These are phyloP conservation scores for Tauraco hartlaubi DNA, from an alignment of 2,797 vertebrate genomes.

Conservation along the genomic window DNA sequence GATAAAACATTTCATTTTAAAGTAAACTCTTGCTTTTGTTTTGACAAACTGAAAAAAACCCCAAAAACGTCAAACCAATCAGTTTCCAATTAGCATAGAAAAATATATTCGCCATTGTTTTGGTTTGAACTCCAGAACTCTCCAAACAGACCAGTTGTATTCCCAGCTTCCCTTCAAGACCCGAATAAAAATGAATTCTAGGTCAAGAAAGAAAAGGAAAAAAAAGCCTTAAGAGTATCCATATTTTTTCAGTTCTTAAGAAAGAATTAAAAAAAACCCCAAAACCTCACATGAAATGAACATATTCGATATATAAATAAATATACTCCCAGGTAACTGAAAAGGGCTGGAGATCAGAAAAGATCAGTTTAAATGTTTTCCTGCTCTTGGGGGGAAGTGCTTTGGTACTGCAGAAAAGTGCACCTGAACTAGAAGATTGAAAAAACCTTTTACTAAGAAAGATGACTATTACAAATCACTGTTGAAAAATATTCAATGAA, in stretches of 20 bases:
- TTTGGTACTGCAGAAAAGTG: background rate
- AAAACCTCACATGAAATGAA: background rate
- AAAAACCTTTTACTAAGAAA: background rate
- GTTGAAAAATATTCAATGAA: background rate
- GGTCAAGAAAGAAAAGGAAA: background rate
- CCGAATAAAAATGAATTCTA: background rate
- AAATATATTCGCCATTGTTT: background rate
- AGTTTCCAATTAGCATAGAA: background rate
- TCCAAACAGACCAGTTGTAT: background rate
- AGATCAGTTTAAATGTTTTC: background rate
- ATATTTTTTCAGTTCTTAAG: background rate
- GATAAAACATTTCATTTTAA: background rate
- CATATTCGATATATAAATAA: background rate
- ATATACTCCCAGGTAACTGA: background rate
- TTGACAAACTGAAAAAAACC: background rate
- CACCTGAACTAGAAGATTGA: background rate
- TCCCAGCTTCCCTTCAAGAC: background rate
- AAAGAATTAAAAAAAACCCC: background rate
- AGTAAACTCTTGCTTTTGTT: background rate
- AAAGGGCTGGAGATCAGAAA: background rate
- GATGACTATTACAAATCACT: background rate
- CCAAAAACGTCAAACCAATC: background rate
- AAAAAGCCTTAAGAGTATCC: background rate
- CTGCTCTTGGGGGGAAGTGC: background rate
- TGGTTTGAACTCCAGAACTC: background rate